These are phyloP conservation scores for Anoplopoma fimbria DNA, from an alignment of 2,113 vertebrate genomes.

Conservation along the genomic window DNA sequence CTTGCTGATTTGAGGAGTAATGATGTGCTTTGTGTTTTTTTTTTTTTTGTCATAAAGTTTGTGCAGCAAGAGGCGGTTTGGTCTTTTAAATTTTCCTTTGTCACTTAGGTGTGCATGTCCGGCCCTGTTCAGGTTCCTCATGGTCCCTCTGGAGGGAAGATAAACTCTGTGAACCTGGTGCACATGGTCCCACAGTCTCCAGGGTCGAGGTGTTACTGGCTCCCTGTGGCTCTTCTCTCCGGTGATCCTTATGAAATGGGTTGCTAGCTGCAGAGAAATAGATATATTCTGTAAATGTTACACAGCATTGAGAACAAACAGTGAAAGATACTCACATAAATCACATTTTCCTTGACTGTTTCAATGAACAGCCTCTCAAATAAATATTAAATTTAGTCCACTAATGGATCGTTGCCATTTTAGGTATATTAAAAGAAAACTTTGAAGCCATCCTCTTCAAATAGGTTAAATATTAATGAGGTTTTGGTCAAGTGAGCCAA, in stretches of 20 bases:
- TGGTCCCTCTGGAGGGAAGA: conserved; percentile 51
- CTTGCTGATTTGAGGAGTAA: conserved; percentile 77
- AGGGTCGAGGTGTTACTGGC: conserved; percentile 31
- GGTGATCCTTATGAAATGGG: conserved; percentile 70
- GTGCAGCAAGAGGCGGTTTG: conserved; percentile 43
- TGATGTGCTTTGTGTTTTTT: conserved; percentile 64
- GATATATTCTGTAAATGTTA: conserved; percentile 12
- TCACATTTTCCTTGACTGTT: conserved; percentile 40
- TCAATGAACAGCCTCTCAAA: conserved; percentile 39
- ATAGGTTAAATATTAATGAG: conserved; percentile 79
- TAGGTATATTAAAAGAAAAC: conserved; percentile 72
- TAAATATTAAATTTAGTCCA: conserved; percentile 53
- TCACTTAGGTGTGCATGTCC: conserved; percentile 31
- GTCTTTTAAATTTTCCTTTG: conserved; percentile 38
- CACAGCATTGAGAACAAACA: conserved; percentile 38
- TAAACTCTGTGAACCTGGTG: conserved; percentile 39
- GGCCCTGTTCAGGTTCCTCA: conserved; percentile 61
- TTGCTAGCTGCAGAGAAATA: conserved; percentile 65
- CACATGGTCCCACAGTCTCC: conserved; percentile 23
- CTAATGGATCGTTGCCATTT: conserved; percentile 35
- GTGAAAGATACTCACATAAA: conserved; percentile 37
- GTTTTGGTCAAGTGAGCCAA: conserved; percentile 80
- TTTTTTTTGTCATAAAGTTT: conserved; percentile 60
- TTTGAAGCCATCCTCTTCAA: conserved; percentile 69
- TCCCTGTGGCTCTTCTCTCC: conserved; percentile 57